A percentile compares a stretch with the other conserved stretches of the same genome.
Evolutionary conservation across 2,113 vertebrate species (phyloP).

Genomic region (Cairina moschata): DNA sequence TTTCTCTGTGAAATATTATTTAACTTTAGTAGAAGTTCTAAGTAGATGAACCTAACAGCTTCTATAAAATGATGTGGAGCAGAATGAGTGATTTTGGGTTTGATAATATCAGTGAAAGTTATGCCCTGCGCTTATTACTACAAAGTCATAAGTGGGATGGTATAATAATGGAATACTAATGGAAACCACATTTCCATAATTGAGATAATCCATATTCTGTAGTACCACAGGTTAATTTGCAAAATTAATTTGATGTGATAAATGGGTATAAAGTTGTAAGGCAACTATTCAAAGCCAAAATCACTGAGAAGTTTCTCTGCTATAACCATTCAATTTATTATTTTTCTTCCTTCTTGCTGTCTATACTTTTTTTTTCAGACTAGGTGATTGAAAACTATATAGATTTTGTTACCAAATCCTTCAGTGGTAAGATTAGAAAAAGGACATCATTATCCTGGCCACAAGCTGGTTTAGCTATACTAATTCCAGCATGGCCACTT

Average conservation of each 20-base stretch:
- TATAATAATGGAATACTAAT: slow-evolving; percentile 53
- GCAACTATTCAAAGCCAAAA: not conserved
- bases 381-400: not conserved
- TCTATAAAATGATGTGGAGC: not conserved
- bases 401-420: not conserved
- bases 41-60: not conserved
- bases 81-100: slow-evolving; percentile 13
- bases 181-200: slow-evolving; percentile 53
- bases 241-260: slow-evolving; percentile 53
- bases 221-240: slow-evolving; percentile 50
- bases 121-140: slow-evolving; percentile 43
- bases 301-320: not conserved
- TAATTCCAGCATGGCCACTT: fast-evolving
- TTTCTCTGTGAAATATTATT: slow-evolving; percentile 3
- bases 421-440: not conserved
- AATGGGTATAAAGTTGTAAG: slow-evolving; percentile 2
- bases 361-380: not conserved
- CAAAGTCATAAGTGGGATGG: slow-evolving; percentile 3
- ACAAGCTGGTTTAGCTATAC: not conserved
- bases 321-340: not conserved
- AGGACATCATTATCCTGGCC: not conserved
- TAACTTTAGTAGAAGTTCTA: not conserved
- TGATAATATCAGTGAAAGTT: slow-evolving; percentile 46
- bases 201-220: slow-evolving; percentile 57
- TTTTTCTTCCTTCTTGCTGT: not conserved